Evolutionary conservation across 2,113 vertebrate genomes (phyloP), one percentile per base, ranked within the genome.

Genomic region (Strigops habroptila): DNA sequence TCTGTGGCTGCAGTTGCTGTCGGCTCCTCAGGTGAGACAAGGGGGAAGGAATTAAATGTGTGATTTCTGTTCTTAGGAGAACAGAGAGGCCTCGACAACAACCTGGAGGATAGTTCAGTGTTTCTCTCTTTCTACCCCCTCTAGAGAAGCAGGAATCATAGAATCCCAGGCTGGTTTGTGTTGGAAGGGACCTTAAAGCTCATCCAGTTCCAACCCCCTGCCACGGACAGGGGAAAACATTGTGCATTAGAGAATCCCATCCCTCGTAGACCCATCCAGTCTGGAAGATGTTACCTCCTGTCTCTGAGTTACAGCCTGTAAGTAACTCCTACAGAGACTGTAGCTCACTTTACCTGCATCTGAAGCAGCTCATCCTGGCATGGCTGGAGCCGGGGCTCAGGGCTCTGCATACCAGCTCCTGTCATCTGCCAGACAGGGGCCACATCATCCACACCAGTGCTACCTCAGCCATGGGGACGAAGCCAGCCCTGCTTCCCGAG

Each of bases 381-480:
- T 6, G 27, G 55, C 65, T 53, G 57, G 57, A 41, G 59, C 19
- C 7, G 1, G 79, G 33, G 30, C 64, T 52, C 11, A 1, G 52
- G 37, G 10, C 43, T 43, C 53, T 9, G 35, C 1, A 2, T 14
- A 48, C 22, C 15, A 1, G 8, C 30, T 82, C n/a, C 80, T 30
- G 30, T 35, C 17, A 22, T 44, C 64, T 35, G 35, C 64, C 49
- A 53, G 70, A 8, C 9, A 27, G 18, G 69, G 33, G 22, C 44
- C 27, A 5, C 37, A 30, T 14, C 35, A 22, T n/a, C 33, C 33
- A 1, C n/a, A 15, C 23, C 60, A 28, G 18, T 8, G 51, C 71
- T 57, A 41, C 60, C 14, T 1, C 15, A 46, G 31, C 41, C 41
- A 0, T 7, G 83, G 43, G 70, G 43, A 12, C 0, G 3, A 43